These are phyloP conservation scores for Drosophila antonietae DNA, from an alignment of 2,888 invertebrate genomes.

Conservation along the genomic window DNA sequence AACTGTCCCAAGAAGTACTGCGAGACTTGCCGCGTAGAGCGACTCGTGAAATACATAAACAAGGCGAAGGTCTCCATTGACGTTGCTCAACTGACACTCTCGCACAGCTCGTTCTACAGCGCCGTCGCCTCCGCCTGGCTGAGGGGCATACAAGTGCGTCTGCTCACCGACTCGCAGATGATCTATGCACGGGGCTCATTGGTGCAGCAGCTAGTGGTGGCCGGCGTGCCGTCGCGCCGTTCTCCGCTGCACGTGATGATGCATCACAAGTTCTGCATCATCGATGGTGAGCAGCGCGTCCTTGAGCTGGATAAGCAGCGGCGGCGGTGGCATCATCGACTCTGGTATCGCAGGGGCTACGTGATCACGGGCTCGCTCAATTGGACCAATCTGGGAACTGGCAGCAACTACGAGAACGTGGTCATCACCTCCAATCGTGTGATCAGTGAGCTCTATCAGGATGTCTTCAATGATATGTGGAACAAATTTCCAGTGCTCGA, in stretches of 20 bases:
- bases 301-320: not conserved
- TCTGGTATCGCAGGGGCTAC: conserved; percentile 9
- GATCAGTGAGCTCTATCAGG: not conserved
- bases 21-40: not conserved
- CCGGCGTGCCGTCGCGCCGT: not conserved
- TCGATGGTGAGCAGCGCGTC: conserved; percentile 15
- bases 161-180: conserved; percentile 20
- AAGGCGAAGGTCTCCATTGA: conserved; percentile 12
- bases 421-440: conserved; percentile 9
- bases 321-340: not conserved
- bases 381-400: conserved; percentile 12
- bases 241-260: conserved; percentile 7
- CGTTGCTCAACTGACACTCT: conserved; percentile 6
- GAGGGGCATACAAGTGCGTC: conserved; percentile 1
- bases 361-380: conserved; percentile 19
- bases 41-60: not conserved
- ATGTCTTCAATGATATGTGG: conserved; percentile 6
- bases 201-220: not conserved
- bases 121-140: not conserved
- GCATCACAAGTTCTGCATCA: conserved; percentile 22
- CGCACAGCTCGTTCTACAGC: not conserved
- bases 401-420: conserved; percentile 5
- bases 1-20: not conserved
- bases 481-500: not conserved
- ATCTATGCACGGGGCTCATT: conserved; percentile 1